These are phyloP conservation scores for Troglohyphantes excavatus DNA, from an alignment of 2,888 invertebrate species.

Conservation along the genomic window DNA sequence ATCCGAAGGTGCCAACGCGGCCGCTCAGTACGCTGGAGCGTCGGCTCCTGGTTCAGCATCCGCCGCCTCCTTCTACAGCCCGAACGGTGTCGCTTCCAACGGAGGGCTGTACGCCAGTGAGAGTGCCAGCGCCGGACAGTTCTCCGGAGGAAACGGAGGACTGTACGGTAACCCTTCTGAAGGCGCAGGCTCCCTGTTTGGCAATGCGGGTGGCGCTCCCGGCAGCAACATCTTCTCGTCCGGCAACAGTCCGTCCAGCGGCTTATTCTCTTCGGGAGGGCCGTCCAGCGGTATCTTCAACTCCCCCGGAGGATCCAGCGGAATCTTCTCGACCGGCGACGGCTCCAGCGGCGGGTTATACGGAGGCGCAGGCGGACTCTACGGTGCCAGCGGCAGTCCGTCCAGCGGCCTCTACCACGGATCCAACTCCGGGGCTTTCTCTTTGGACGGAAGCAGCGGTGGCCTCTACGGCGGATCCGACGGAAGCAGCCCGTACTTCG, in stretches of 20 bases:
- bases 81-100: constrained; percentile 9
- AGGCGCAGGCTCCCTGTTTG: constrained; percentile 24
- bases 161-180: constrained; percentile 27
- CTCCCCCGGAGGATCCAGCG: constrained; percentile 35
- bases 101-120: constrained; percentile 63
- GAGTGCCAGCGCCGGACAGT: constrained; percentile 51
- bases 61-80: constrained; percentile 40
- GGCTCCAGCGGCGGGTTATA: constrained; percentile 14
- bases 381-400: constrained; percentile 46
- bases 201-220: constrained; percentile 14
- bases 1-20: neutral
- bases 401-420: constrained; percentile 18
- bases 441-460: constrained; percentile 21
- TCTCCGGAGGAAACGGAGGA: constrained; percentile 27
- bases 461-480: constrained; percentile 46
- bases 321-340: constrained; percentile 12
- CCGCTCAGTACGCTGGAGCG: constrained; percentile 18
- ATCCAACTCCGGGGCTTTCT: constrained; percentile 9
- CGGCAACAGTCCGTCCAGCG: neutral
- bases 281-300: constrained; percentile 17
- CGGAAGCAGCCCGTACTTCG: constrained; percentile 21
- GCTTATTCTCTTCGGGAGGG: constrained; percentile 45
- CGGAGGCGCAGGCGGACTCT: constrained; percentile 6
- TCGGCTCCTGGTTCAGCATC: constrained; percentile 21
- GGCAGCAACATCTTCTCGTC: neutral